These are phyloP conservation scores for Bombus picipes DNA, from an alignment of 1,140 invertebrate species.

Conservation along the genomic window DNA sequence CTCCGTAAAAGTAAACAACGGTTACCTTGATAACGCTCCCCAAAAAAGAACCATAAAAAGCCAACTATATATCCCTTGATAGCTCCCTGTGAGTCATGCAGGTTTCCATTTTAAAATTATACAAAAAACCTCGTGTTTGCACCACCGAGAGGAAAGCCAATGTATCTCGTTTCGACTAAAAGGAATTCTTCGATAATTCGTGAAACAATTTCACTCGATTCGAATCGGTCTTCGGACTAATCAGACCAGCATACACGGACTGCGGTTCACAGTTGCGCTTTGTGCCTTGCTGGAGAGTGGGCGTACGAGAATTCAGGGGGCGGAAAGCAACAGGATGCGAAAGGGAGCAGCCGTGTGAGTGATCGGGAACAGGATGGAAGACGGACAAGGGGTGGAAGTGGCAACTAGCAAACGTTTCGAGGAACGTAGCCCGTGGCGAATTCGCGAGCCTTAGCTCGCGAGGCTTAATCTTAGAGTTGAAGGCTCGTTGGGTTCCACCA, in stretches of 20 bases:
- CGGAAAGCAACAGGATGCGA: not conserved
- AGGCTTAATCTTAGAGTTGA: constrained; percentile 30
- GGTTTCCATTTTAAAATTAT: not conserved
- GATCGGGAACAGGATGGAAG: not conserved
- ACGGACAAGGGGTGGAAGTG: no score
- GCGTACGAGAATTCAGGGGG: not conserved
- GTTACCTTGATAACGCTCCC: not conserved
- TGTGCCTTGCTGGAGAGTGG: not conserved
- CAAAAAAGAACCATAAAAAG: not conserved
- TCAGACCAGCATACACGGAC: not conserved
- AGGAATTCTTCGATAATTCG: not conserved
- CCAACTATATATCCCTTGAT: not conserved
- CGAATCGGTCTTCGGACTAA: not conserved
- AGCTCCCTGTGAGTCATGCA: not conserved
- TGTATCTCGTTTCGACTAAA: not conserved
- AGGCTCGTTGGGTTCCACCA: constrained; percentile 19
- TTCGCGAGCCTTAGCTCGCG: not conserved
- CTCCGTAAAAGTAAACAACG: not conserved
- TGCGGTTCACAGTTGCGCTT: not conserved
- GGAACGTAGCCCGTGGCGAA: not conserved
- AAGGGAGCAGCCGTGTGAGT: not conserved
- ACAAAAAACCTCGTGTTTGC: not conserved
- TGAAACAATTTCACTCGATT: not conserved
- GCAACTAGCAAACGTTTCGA: not conserved
- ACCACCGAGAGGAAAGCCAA: no score